Evolutionary conservation across 2,888 invertebrate species (phyloP), one percentile per base, ranked within the genome.

Genomic region (Nemotelus pantherinus): DNA sequence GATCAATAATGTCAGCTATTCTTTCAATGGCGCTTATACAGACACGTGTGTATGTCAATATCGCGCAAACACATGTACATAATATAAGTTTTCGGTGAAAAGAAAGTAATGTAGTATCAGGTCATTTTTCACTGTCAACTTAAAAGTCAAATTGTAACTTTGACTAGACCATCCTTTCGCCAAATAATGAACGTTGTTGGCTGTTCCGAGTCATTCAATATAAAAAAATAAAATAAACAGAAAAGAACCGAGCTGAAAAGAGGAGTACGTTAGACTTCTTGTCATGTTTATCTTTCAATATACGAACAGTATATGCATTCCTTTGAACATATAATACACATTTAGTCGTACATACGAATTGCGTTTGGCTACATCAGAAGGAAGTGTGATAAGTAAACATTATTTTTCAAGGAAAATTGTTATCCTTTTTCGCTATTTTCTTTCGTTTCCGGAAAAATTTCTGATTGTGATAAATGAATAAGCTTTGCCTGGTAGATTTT

Each of bases 61-160:
- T 25, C 25, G 25, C 25, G 25, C 25, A 25, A 25, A 25, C 25
- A 25, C 25, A 25, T 25, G 25, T 25, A 25, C 25, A 25, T 25
- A 25, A 25, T 25, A 25, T 25, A 25, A 25, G 25, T 25, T 25
- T 25, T 25, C 25, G 25, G 63, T n/a, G 43, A 5, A 63, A 63
- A 63, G 47, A n/a, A 65, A n/a, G 47, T 10, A 65, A 65, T 65
- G n/a, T 44, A 41, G 44, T 7, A n/a, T 65, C 10, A 4, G 4
- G n/a, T 47, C 65, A 65, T 65, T 65, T 47, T 65, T 65, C 65
- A 65, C 65, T 65, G 65, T 65, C 65, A 65, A 44, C 47, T 47
- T 10, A 65, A 65, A 65, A 65, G 65, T 65, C 65, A 65, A 65
- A 65, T 65, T 65, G 65, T 65, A 45, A 47, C 25, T 47, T 44